phyloP scores from a whole-genome alignment of 1,140 invertebrate species.

The Stenopsyche tienmushanensis region DNA sequence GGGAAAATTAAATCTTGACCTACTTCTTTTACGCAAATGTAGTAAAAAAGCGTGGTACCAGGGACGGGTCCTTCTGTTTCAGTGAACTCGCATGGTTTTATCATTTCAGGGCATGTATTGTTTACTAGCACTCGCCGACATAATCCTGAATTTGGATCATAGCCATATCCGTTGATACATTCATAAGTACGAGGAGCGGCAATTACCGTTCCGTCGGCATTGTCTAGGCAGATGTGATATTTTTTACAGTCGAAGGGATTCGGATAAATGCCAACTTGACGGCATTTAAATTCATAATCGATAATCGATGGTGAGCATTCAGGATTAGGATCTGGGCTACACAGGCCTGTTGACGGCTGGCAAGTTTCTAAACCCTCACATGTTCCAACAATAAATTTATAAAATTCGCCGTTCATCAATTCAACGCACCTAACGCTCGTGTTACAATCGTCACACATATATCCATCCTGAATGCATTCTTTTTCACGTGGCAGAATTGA shows the following conservation, averaged over 20 bases:
- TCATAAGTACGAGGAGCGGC: background rate
- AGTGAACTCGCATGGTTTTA: background rate
- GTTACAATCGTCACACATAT: conserved; percentile 21
- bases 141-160: conserved; percentile 12
- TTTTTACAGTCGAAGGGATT: conserved; percentile 50
- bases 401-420: background rate
- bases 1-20: background rate
- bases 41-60: conserved; percentile 19
- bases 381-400: background rate
- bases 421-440: conserved; percentile 17
- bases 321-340: conserved; percentile 14
- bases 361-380: conserved; percentile 20
- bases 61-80: background rate
- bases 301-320: conserved; percentile 5
- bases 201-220: background rate
- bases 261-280: conserved; percentile 46
- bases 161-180: conserved; percentile 17
- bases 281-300: conserved; percentile 27
- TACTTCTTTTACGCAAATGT: conserved; percentile 16
- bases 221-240: conserved; percentile 48
- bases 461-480: conserved; percentile 22
- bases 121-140: conserved; percentile 7
- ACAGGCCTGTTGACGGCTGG: background rate
- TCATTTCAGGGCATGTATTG: background rate
- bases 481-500: too few species aligned